Percentiles rank a stretch among this genome's conserved stretches.
Conservation (phyloP, 1,140 invertebrate species). For the Conopomorpha cramerella region DNA sequence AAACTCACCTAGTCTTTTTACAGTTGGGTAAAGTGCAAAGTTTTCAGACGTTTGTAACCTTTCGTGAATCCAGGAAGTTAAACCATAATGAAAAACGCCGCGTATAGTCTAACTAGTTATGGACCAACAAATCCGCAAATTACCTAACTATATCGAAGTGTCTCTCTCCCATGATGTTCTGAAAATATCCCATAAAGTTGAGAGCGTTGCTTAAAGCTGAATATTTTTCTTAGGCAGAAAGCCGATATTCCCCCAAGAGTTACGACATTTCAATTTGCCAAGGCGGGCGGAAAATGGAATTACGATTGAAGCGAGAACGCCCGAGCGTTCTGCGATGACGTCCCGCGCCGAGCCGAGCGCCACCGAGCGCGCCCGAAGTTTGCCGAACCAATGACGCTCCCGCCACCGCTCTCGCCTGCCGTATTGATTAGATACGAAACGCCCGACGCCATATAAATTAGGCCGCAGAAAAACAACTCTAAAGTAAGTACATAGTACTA, state of each 20-base stretch:
- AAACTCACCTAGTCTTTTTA: too few species aligned
- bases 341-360: slow-evolving; percentile 18
- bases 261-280: slow-evolving; percentile 64
- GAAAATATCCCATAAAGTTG: slow-evolving; percentile 54
- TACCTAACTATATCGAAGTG: not conserved
- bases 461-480: slow-evolving; percentile 53
- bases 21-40: too few species aligned
- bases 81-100: too few species aligned
- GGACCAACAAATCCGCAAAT: too few species aligned
- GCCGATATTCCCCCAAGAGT: slow-evolving; percentile 60
- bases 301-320: slow-evolving; percentile 55
- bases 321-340: slow-evolving; percentile 32
- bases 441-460: slow-evolving; percentile 60
- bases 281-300: slow-evolving; percentile 62
- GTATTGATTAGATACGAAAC: slow-evolving; percentile 63
- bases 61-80: too few species aligned
- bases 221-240: slow-evolving; percentile 59
- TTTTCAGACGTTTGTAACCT: too few species aligned
- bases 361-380: slow-evolving; percentile 26
- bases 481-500: slow-evolving; percentile 7
- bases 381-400: slow-evolving; percentile 23
- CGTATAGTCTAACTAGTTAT: too few species aligned
- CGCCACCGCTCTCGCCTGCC: slow-evolving; percentile 29
- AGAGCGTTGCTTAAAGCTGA: slow-evolving; percentile 46
- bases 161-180: slow-evolving; percentile 44